Percentiles rank a stretch among this genome's conserved stretches.
phyloP scores from a whole-genome alignment of 1,140 invertebrate genomes.

The Apis laboriosa region DNA sequence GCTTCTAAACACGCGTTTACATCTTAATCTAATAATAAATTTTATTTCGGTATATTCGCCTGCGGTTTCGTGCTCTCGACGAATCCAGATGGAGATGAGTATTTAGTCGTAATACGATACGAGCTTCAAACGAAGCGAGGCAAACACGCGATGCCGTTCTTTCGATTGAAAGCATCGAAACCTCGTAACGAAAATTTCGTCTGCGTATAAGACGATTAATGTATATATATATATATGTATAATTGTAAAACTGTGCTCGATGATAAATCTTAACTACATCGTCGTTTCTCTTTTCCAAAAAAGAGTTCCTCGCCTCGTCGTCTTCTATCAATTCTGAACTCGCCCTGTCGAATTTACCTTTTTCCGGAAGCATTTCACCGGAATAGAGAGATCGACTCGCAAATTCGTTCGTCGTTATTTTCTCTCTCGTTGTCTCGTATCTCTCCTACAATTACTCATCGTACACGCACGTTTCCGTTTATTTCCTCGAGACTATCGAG shows the following conservation, averaged over 20 bases:
- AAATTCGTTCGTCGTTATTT: constrained; percentile 25
- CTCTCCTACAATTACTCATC: no score
- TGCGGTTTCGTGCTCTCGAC: background rate
- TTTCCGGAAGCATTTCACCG: constrained; percentile 30
- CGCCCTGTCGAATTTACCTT: background rate
- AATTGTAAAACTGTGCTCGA: constrained; percentile 3
- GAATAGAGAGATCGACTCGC: constrained; percentile 46
- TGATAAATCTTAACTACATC: constrained; percentile 59
- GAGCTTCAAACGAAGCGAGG: background rate
- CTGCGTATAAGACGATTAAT: background rate
- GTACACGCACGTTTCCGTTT: no score
- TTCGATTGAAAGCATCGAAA: background rate
- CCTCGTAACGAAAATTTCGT: constrained; percentile 25
- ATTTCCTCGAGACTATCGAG: no score
- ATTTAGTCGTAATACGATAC: background rate
- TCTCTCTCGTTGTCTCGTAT: no score
- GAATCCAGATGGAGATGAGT: background rate
- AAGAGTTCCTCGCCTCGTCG: background rate
- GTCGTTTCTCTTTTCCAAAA: constrained; percentile 40
- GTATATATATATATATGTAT: no score
- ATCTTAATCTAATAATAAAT: no score
- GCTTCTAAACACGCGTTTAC: no score
- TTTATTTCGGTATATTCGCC: no score
- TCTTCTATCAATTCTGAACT: constrained; percentile 1
- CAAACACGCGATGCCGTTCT: constrained; percentile 29